Evolutionary conservation across 2,888 invertebrate genomes (phyloP).

Genomic region (Conops quadrifasciatus): DNA sequence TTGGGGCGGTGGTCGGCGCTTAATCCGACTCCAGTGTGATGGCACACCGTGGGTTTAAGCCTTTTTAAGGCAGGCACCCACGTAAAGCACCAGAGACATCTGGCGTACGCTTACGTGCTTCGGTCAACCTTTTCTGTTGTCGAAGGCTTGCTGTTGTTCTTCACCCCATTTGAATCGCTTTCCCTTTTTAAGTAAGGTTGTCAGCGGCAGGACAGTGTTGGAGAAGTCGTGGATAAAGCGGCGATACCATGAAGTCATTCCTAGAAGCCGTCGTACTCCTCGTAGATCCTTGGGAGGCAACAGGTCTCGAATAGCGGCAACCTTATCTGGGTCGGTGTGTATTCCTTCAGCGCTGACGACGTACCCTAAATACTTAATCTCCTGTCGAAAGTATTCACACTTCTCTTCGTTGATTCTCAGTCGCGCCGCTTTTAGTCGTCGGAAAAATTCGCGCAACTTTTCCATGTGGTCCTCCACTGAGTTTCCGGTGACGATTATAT

Average conservation of each 20-base stretch:
- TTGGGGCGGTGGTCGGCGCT: no score
- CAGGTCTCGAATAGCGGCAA: background rate
- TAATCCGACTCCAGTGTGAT: no score
- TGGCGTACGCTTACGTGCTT: no score
- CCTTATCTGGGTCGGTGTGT: conserved; percentile 4
- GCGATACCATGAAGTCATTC: conserved; percentile 16
- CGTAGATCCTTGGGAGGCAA: background rate
- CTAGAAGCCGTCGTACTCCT: no score
- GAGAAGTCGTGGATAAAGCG: conserved; percentile 13
- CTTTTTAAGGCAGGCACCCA: no score
- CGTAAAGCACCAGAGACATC: no score
- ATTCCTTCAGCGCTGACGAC: no score
- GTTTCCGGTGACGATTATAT: no score
- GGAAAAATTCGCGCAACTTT: background rate
- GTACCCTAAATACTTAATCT: background rate
- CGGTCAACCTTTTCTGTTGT: background rate
- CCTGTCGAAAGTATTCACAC: background rate
- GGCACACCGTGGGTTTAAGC: no score
- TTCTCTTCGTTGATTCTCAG: background rate
- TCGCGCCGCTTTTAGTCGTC: background rate
- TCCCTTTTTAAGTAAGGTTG: conserved; percentile 17
- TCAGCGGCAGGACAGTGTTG: background rate
- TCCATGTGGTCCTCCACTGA: conserved; percentile 10
- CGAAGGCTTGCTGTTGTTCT: conserved; percentile 13
- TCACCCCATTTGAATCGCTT: background rate